Base-by-base conservation (phyloP, 2,888 invertebrate genomes). In the Drosophila melanocephala region DNA sequence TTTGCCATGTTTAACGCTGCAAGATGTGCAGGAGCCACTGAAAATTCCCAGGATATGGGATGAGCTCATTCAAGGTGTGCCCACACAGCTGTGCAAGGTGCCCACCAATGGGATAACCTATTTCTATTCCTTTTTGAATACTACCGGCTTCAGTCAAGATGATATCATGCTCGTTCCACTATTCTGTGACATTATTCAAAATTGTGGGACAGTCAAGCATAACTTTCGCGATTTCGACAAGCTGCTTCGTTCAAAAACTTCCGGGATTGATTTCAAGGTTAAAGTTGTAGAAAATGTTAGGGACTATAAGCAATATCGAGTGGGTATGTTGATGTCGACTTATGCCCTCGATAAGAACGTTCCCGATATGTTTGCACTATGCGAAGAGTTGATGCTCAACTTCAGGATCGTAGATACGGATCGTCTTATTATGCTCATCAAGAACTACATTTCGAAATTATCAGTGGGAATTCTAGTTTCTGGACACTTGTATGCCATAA, bases 61-160 rank as follows among this genome's bases (percentile, higher is more conserved):
- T 26, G 65, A 89, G 2, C 81, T 84, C 10, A 82, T 92, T 9
- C 73, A 89, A 28, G 66, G 83, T 3, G 95, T 97, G 42, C 96
- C 96, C 0, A 94, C 97, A 5, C 97, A 98, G 91, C 90, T 97
- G 2, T 96, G 96, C 85, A 94, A 95, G 81, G 97, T 97, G 47
- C 97, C 98, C 42, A 98, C 98, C 0, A 99, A 99, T 93, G 97
- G 97, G 22, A 95, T 99, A 5, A 96, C 96, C 1, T 98, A 99
- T 92, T 96, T 98, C 73, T 96, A 96, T 88, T 96, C 96, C 28
- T 94, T 98, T 12, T 92, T 97, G 9, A 96, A 96, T 86, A 96
- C 96, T 0, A 95, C 95, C 5, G 94, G 95, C 10, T 93, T 99
- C n/a, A 94, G 95, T 5, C 93, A 94, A 0, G 95, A 96, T 53